Percentiles rank a stretch among this genome's conserved stretches.
These are phyloP conservation scores for Sipha maydis DNA, from an alignment of 2,888 invertebrate species.

Conservation along the genomic window DNA sequence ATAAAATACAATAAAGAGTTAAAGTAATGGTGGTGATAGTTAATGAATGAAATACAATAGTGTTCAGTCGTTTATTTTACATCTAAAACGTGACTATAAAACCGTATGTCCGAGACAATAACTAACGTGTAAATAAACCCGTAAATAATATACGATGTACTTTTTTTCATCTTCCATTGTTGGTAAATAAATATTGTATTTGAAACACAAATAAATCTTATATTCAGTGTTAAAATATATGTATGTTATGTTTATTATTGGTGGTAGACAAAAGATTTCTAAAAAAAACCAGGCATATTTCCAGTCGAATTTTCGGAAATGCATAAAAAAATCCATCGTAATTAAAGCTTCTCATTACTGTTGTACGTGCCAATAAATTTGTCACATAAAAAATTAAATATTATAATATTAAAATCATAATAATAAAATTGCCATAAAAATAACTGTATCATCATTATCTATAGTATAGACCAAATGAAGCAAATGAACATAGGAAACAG, in stretches of 20 bases:
- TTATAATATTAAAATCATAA: too few relatives aligned
- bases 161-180: background rate
- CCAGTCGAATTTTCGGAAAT: too few relatives aligned
- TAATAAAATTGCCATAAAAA: too few relatives aligned
- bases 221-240: background rate
- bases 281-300: too few relatives aligned
- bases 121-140: constrained; percentile 22
- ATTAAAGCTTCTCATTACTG: too few relatives aligned
- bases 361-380: too few relatives aligned
- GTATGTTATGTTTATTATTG: background rate
- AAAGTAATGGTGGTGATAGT: constrained; percentile 17
- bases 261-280: background rate
- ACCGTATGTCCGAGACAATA: constrained; percentile 30
- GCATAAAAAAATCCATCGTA: too few relatives aligned
- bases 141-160: background rate
- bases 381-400: too few relatives aligned
- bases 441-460: too few relatives aligned
- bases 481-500: too few relatives aligned
- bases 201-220: background rate
- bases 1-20: background rate
- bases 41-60: constrained; percentile 51
- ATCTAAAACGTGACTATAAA: constrained; percentile 17
- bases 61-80: constrained; percentile 24
- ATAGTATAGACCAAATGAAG: too few relatives aligned
- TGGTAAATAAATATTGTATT: background rate